Base-by-base conservation (phyloP, 2,888 invertebrate genomes). In the Koerneria pararmatus region DNA sequence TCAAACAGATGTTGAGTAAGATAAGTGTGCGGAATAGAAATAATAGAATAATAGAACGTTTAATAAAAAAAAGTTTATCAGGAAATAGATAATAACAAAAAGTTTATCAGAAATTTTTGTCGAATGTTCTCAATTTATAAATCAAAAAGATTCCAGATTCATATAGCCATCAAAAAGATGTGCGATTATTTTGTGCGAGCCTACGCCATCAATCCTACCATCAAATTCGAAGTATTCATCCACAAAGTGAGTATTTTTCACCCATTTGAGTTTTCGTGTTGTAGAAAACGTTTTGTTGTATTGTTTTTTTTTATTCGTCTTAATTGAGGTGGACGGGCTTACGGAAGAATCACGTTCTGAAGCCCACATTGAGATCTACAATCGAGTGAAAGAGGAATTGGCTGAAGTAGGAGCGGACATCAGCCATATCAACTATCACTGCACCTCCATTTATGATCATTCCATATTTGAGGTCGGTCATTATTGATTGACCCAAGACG, bases 331-430 rank as follows among this genome's bases (percentile, higher is more conserved):
- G 31, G 98, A 99, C 86, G 97, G 98, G 15, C 88, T 99, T 29
- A 93, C 94, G 66, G 98, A 99, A 85, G 98, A 99, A 86, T 92
- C 92, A 79, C 97, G 97, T 87, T 95, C 98, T 89, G 98, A 98
- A 87, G 93, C 93, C 27, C 97, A 98, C 84, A 88, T 97, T 77
- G 97, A 98, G 83, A 97, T 99, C 80, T 95, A 95, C 85, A 94
- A 97, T 79, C 87, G 94, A 70, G 73, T 76, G 8, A 74, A 74
- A 41, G 72, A 75, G 34, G 95, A 97, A 84, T 87, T 98, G 67
- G 88, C 89, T 34, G 95, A 97, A 85, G 90, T 91, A 87, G 89
- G 88, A 31, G 88, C 87, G 75, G 92, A 64, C 31, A 35, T 70
- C 35, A 69, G 80, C 32, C 67, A 71, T 24, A 71, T 80, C 54